phyloP scores from a whole-genome alignment of 1,140 invertebrate species.

The Anagrus nilaparvatae region DNA sequence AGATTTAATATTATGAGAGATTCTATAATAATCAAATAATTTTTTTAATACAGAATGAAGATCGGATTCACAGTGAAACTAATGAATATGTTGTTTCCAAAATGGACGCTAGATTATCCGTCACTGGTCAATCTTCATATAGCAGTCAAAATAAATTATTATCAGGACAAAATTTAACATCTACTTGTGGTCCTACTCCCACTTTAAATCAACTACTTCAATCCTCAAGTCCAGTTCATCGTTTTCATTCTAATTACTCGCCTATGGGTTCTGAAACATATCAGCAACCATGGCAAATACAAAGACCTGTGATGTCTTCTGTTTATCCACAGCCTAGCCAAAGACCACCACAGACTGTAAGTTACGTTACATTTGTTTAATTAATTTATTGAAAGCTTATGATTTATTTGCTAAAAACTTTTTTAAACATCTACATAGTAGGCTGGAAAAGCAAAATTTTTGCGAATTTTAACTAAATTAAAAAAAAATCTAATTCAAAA shows the following conservation, averaged over 20 bases:
- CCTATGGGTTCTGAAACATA: slow-evolving; percentile 37
- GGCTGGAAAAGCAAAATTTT: too few relatives aligned
- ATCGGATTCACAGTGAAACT: slow-evolving; percentile 27
- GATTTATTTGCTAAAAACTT: neutral
- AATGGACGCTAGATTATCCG: slow-evolving; percentile 24
- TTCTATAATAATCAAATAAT: too few relatives aligned
- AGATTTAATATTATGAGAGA: too few relatives aligned
- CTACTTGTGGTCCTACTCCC: slow-evolving; percentile 78
- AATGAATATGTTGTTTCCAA: slow-evolving; percentile 36
- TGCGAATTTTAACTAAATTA: too few relatives aligned
- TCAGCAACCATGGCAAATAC: slow-evolving; percentile 41
- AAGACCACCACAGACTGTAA: slow-evolving; percentile 40
- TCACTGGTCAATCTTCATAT: slow-evolving; percentile 18
- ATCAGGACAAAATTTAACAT: slow-evolving; percentile 54
- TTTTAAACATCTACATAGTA: too few relatives aligned
- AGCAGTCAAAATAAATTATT: slow-evolving; percentile 43
- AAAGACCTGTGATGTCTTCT: slow-evolving; percentile 37
- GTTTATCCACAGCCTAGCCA: slow-evolving; percentile 38
- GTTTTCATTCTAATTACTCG: slow-evolving; percentile 44
- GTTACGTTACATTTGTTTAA: neutral
- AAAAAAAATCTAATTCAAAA: too few relatives aligned
- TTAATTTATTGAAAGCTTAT: neutral
- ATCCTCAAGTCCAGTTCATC: slow-evolving; percentile 55
- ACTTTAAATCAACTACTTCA: slow-evolving; percentile 83
- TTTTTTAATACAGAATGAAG: too few relatives aligned